Percentiles rank a stretch among this genome's conserved stretches.
Evolutionary conservation across 2,888 invertebrate genomes (phyloP).

Genomic region (Cryptus viduatorius): DNA sequence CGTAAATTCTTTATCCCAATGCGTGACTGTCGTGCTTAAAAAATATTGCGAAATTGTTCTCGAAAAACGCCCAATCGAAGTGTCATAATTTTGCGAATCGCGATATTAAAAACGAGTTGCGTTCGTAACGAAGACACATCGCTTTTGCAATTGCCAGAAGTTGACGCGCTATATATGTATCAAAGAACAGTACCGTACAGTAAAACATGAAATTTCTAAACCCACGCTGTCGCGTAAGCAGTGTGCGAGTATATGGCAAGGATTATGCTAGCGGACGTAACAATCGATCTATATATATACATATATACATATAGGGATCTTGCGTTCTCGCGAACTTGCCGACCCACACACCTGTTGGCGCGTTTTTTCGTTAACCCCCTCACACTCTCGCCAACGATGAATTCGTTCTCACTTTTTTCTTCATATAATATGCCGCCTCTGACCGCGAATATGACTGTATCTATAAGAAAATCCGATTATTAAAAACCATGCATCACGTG

Average conservation of each 20-base stretch:
- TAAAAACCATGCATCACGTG: not conserved
- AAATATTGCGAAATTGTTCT: not conserved
- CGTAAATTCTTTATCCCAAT: not conserved
- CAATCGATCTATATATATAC: not conserved
- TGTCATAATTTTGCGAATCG: not conserved
- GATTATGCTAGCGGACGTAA: not conserved
- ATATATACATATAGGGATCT: not conserved
- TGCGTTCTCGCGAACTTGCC: not conserved
- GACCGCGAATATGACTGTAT: not conserved
- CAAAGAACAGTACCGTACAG: not conserved
- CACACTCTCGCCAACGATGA: not conserved
- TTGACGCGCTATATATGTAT: not conserved
- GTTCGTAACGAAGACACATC: too few species aligned
- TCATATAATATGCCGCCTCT: not conserved
- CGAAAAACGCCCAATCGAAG: not conserved
- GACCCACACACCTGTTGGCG: constrained; percentile 37
- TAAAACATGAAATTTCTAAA: not conserved
- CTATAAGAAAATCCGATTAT: constrained; percentile 3
- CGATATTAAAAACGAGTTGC: not conserved
- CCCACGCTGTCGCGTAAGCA: not conserved
- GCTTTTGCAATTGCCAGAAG: too few species aligned
- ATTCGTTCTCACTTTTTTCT: not conserved
- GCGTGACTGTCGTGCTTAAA: not conserved
- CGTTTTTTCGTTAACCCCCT: not conserved
- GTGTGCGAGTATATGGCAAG: not conserved